phyloP scores from a whole-genome alignment of 2,888 invertebrate genomes.

The Cataglyphis albicans region DNA sequence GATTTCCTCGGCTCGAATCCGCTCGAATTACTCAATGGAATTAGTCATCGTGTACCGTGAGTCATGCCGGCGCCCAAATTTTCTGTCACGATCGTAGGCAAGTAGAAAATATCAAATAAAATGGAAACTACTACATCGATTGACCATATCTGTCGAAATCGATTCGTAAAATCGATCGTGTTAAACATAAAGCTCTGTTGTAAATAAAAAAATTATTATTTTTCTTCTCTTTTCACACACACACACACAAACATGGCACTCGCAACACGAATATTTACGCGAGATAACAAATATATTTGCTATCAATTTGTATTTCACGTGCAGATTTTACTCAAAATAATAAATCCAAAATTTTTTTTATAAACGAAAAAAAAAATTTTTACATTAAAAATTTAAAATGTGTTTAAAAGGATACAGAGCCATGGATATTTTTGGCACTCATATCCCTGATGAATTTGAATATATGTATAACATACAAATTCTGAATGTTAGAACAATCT shows the following conservation, averaged over 20 bases:
- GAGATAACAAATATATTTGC: not conserved
- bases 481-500: not conserved
- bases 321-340: not conserved
- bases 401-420: not conserved
- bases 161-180: not conserved
- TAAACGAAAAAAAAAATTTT: not conserved
- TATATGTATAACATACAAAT: not conserved
- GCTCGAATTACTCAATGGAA: constrained; percentile 72
- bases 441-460: not conserved
- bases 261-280: not conserved
- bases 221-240: not conserved
- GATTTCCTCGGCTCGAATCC: constrained; percentile 2
- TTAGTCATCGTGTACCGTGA: constrained; percentile 71
- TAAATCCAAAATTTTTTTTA: not conserved
- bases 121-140: not conserved
- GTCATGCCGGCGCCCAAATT: constrained; percentile 66
- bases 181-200: not conserved
- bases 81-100: constrained; percentile 49
- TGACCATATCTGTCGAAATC: not conserved
- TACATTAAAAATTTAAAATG: not conserved
- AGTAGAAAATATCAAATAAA: constrained; percentile 11
- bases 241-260: not conserved
- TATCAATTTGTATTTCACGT: not conserved
- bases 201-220: not conserved
- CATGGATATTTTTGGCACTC: not conserved